Percentiles rank a stretch among this genome's conserved stretches.
phyloP scores from a whole-genome alignment of 2,113 vertebrate species.

The Alectura lathami region DNA sequence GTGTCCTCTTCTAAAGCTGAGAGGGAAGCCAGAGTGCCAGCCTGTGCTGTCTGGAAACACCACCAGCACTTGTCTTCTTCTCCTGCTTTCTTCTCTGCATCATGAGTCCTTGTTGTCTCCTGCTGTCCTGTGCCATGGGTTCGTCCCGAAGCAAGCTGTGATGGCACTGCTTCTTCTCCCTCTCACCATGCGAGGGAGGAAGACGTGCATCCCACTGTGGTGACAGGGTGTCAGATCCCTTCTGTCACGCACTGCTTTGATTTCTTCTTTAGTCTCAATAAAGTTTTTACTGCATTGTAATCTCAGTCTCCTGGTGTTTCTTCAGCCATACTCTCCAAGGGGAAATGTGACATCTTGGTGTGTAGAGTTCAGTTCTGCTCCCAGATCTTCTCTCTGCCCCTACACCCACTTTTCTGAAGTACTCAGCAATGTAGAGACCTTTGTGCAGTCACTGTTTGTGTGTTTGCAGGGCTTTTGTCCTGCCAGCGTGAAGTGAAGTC shows the following conservation, averaged over 20 bases:
- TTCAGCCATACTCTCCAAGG: accelerated
- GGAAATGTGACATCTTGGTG: too few species aligned
- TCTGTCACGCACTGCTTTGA: not conserved
- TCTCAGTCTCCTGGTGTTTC: not conserved
- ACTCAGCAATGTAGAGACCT: not conserved
- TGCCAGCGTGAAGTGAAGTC: not conserved
- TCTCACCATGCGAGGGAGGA: not conserved
- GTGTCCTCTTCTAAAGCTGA: too few species aligned
- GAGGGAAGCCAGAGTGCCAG: accelerated
- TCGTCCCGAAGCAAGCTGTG: not conserved
- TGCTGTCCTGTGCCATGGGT: not conserved
- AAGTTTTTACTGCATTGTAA: not conserved
- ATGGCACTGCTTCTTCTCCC: not conserved
- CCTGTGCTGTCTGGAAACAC: not conserved
- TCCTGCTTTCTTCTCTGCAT: not conserved
- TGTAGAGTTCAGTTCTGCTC: not conserved
- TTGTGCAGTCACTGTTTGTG: not conserved
- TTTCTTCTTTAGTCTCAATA: not conserved
- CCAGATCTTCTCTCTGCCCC: not conserved
- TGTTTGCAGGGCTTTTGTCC: not conserved
- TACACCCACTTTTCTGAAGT: not conserved
- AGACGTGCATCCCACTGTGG: not conserved
- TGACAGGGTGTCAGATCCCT: not conserved
- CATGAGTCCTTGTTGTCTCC: not conserved
- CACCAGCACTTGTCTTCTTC: not conserved